Conservation (phyloP, 1,140 invertebrate genomes). For the Linepithema humile region DNA sequence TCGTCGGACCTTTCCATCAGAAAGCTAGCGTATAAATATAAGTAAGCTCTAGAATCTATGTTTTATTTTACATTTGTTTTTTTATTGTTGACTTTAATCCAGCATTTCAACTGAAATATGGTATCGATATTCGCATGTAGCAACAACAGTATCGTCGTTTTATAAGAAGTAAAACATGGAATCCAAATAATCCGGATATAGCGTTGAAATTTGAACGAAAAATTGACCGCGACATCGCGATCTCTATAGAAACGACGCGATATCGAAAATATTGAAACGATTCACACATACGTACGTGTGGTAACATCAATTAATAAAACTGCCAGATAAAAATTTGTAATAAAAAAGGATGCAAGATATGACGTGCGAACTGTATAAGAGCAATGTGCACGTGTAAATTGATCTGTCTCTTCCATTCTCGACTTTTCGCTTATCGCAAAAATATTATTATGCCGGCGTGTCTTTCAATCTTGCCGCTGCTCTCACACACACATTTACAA, state of each 20-base stretch:
- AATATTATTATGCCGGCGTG: slow-evolving; percentile 16
- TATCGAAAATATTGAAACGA: neutral
- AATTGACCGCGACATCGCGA: neutral
- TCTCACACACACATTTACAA: slow-evolving; percentile 29
- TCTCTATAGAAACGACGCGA: neutral
- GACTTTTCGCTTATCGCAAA: neutral
- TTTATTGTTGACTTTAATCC: slow-evolving; percentile 10
- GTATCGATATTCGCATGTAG: neutral
- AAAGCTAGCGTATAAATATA: slow-evolving; percentile 35
- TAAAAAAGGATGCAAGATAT: neutral
- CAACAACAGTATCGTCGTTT: neutral
- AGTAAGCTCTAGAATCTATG: neutral
- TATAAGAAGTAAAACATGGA: slow-evolving; percentile 14
- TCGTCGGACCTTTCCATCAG: neutral
- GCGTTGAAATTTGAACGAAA: neutral
- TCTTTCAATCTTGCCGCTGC: slow-evolving; percentile 33
- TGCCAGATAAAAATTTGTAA: neutral
- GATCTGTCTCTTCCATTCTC: slow-evolving; percentile 1
- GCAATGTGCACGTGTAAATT: neutral
- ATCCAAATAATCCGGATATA: neutral
- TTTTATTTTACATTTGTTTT: slow-evolving; percentile 12
- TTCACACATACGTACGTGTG: neutral
- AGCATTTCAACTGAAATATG: neutral
- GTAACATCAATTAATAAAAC: slow-evolving; percentile 15
- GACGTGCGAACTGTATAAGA: neutral